Base-by-base conservation (phyloP, 23 tunicate genomes). In the Oikopleura dioica region DNA sequence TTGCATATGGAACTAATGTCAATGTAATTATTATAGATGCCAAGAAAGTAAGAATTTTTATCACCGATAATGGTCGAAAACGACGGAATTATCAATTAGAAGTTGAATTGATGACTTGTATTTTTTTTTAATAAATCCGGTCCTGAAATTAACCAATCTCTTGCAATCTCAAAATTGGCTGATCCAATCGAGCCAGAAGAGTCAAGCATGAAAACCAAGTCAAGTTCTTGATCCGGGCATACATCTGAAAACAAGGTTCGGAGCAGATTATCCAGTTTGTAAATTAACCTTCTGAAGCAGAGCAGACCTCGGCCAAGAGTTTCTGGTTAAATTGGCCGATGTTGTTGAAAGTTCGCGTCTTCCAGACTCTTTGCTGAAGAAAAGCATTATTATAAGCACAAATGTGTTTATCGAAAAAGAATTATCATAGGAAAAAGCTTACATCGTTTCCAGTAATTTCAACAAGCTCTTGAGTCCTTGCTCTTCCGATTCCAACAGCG, bases 401-500 rank as follows among this genome's bases (percentile, higher is more conserved):
- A n/a, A n/a, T n/a, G n/a, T n/a, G n/a, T n/a, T n/a, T n/a, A n/a
- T n/a, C n/a, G n/a, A n/a, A n/a, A n/a, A n/a, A n/a, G n/a, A n/a
- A n/a, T n/a, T n/a, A n/a, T n/a, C n/a, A n/a, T 86, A 82, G 76
- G 24, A 26, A 1, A 24, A 38, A 2, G 9, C 5, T 38, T 4
- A 77, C 2, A 50, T 32, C 5, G 28, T 2, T 26, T 12, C 77
- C 36, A 29, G 79, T 59, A 38, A 33, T 38, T 77, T 78, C 79
- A 36, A 38, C 78, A 51, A 81, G 50, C 55, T 81, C 78, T 1
- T 79, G 38, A 50, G 37, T 37, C 37, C 76, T 84, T 36, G 84
- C 76, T 26, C 82, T 68, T 78, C 95, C 88, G 29, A 88, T 82
- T 9, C 95, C 95, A 37, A 88, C 88, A 21, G 95, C 87, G 59